Evolutionary conservation across 2,888 invertebrate species (phyloP).

Genomic region (Callyntrura sp.): DNA sequence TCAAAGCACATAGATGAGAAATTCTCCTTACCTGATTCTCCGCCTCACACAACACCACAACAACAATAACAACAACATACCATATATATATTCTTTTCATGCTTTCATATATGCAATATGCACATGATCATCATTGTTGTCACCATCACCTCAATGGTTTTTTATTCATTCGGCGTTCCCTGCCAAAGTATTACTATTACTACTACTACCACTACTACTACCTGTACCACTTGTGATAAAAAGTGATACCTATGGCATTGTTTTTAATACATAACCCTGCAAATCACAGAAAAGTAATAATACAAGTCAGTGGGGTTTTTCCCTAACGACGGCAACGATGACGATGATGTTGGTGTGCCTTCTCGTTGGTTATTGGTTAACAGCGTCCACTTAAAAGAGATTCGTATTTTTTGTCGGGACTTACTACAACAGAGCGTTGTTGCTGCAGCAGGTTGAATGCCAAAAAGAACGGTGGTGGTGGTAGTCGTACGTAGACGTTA

Average conservation of each 20-base stretch:
- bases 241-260: constrained; percentile 50
- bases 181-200: neutral
- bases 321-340: neutral
- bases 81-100: too few relatives aligned
- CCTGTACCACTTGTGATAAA: constrained; percentile 8
- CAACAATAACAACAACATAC: neutral
- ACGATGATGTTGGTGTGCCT: constrained; percentile 53
- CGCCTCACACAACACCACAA: neutral
- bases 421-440: constrained; percentile 16
- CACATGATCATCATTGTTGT: too few relatives aligned
- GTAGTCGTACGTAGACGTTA: too few relatives aligned
- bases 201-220: neutral
- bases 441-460: constrained; percentile 21
- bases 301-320: constrained; percentile 32
- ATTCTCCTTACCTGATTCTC: constrained; percentile 41
- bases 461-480: neutral
- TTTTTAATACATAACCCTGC: constrained; percentile 41
- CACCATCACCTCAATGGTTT: neutral
- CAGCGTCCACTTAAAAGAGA: constrained; percentile 33
- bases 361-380: constrained; percentile 42
- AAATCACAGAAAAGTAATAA: neutral
- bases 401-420: constrained; percentile 32
- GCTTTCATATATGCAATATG: too few relatives aligned
- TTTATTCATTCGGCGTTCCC: neutral
- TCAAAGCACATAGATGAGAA: neutral